phyloP scores from a whole-genome alignment of 2,888 invertebrate genomes.

The Strigamia transsilvanica region DNA sequence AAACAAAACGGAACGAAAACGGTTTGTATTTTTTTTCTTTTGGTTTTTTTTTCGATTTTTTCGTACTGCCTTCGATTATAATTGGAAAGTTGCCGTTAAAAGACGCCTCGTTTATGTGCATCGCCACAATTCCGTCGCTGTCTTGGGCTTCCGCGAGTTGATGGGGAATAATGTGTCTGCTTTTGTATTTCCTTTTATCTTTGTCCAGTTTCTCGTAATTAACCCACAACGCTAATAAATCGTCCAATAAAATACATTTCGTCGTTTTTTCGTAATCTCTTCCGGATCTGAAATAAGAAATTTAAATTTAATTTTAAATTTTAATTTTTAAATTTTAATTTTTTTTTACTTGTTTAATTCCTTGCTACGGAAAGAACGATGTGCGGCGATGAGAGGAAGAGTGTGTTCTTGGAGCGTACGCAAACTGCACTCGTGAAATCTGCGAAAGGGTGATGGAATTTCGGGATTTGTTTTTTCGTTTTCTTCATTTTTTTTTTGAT shows the following conservation, averaged over 20 bases:
- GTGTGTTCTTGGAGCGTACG: slow-evolving; percentile 41
- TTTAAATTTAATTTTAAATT: background rate
- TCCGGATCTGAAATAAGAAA: background rate
- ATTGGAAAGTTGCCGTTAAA: slow-evolving; percentile 12
- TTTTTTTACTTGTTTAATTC: background rate
- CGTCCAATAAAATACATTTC: slow-evolving; percentile 10
- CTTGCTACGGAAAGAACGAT: slow-evolving; percentile 20
- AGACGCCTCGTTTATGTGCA: slow-evolving; percentile 20
- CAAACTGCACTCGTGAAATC: slow-evolving; percentile 33
- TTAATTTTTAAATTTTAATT: background rate
- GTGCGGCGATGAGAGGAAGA: background rate
- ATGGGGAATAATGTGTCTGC: background rate
- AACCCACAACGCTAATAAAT: slow-evolving; percentile 4
- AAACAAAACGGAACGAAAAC: background rate
- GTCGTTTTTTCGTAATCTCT: slow-evolving; percentile 23
- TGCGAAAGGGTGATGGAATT: background rate
- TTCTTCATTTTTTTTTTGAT: background rate
- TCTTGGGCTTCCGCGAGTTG: background rate
- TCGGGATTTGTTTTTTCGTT: background rate
- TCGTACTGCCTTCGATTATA: slow-evolving; percentile 12
- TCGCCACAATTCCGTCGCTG: slow-evolving; percentile 19
- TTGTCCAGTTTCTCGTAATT: slow-evolving; percentile 22
- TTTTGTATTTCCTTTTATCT: slow-evolving; percentile 1
- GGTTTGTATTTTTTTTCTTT: background rate
- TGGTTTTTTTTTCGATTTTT: background rate